A percentile compares a stretch with the other conserved stretches of the same genome.
These are phyloP conservation scores for Stegastes partitus DNA, from an alignment of 2,113 vertebrate species.

Conservation along the genomic window DNA sequence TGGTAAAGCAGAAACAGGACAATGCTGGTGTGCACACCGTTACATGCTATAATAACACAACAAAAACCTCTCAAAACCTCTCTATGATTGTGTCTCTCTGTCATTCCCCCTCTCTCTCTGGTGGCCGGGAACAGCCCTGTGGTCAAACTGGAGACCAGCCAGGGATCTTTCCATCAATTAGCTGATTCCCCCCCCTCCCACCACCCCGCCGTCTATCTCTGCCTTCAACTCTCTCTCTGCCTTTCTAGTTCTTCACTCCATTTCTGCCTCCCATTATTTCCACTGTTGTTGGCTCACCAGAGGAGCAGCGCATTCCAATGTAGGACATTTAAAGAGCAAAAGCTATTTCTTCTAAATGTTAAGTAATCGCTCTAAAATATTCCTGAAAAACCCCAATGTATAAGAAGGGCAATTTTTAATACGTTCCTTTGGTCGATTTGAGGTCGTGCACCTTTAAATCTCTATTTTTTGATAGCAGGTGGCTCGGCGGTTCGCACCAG, in stretches of 20 bases:
- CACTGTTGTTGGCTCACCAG: slow-evolving; percentile 50
- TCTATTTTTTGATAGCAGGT: slow-evolving; percentile 29
- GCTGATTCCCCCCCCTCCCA: slow-evolving; percentile 50
- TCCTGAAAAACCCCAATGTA: background rate
- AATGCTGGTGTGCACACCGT: slow-evolving; percentile 5
- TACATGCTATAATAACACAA: slow-evolving; percentile 20
- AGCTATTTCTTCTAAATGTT: slow-evolving; percentile 24
- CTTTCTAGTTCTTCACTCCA: slow-evolving; percentile 43
- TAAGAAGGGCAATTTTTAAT: background rate
- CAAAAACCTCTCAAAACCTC: background rate
- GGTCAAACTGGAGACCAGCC: slow-evolving; percentile 75
- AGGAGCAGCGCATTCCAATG: slow-evolving; percentile 32
- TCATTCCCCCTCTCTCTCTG: slow-evolving; percentile 35
- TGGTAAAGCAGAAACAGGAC: background rate
- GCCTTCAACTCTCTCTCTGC: slow-evolving; percentile 43
- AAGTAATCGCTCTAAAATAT: slow-evolving; percentile 8
- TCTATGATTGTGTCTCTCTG: slow-evolving; percentile 18
- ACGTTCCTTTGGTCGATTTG: background rate
- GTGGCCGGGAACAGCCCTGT: slow-evolving; percentile 71
- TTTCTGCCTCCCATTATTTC: slow-evolving; percentile 64
- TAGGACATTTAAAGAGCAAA: slow-evolving; percentile 48
- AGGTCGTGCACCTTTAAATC: slow-evolving; percentile 21
- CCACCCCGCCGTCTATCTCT: slow-evolving; percentile 49
- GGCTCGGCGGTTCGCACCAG: background rate
- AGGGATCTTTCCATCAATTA: slow-evolving; percentile 78